Evolutionary conservation across 2,888 invertebrate species (phyloP), one percentile per base, ranked within the genome.

Genomic region (Caenorhabditis zanzibari): DNA sequence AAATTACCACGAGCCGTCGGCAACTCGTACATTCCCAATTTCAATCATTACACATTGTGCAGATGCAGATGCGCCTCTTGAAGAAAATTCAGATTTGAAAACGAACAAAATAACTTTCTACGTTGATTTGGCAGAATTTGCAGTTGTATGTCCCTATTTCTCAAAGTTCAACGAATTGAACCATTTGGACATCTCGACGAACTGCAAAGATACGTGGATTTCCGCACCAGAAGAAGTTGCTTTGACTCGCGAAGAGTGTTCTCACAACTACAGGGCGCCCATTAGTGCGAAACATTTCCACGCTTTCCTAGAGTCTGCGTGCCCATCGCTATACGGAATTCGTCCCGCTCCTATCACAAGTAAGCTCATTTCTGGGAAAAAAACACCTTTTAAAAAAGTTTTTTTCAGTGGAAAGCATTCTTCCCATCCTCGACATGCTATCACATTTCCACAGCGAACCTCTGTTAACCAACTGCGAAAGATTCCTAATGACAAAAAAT

Each of bases 391-490:
- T 2, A 38, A 38, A 38, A 10, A 9, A 28, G 19, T 16, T 38
- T 32, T 59, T 81, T 58, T 28, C 74, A 82, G 77, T 74, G 26
- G 14, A 32, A 7, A 82, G 63, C 41, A 64, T 82, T 7, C 14
- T 66, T 35, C 73, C 74, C 6, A 41, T 83, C 12, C 69, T 83
- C 32, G 74, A 74, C 16, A 77, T 83, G 9, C 64, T 83, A 16
- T 52, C 76, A 0, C 72, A 76, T 24, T 82, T 82, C 49, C 54
- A 59, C 52, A 64, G 71, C 22, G 83, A 83, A 35, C 83, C 83
- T 10, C 59, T 79, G 12, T 61, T 83, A 35, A 83, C 83, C 2
- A 83, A 75, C 54, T 83, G 83, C 59, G 83, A 83, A 41, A 49
- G 79, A 6, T 56, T 79, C 10, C 56, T 83, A 22, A 83, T 83